Base-by-base conservation (phyloP, 2,113 vertebrate species). In the Lates calcarifer region DNA sequence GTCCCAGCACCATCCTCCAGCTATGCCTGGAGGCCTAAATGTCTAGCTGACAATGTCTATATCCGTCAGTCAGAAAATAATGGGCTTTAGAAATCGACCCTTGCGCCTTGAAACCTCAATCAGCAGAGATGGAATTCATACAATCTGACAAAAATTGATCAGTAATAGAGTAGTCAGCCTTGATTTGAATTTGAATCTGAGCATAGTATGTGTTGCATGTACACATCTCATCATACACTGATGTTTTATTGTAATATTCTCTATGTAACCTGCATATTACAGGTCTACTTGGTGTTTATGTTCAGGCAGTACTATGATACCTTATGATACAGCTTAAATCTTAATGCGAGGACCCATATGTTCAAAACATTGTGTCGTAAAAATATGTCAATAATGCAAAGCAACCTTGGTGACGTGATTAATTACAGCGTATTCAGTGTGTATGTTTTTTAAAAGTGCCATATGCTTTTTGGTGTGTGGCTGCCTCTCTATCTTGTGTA, bases 41-140 rank as follows among this genome's bases (percentile, higher is more conserved):
- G n/a, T n/a, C n/a, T n/a, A 58, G 77, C 90, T 90, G 90, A 89
- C 93, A 90, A 68, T 80, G 90, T 91, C 92, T 90, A 84, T 92
- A 90, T 93, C 85, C 68, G 51, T 90, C 92, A 91, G 77, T 81
- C 79, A 80, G 76, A 85, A 91, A 92, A 90, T 90, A 91, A 92
- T 91, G 88, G 88, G 87, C 84, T 90, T 88, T 80, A 83, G 78
- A 90, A 87, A 90, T 88, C 90, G 81, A 89, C 84, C 79, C 79
- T 60, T 43, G 71, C 10, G 56, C 87, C 75, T 89, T 72, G 62
- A 91, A 91, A 85, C 70, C 80, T 86, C 83, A 85, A 87, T 89
- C 86, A 88, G 74, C 78, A 60, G 9, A 77, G 64, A 64, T 81
- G 74, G 60, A 81, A 83, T 90, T 87, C 69, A 87, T 85, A 72